These are phyloP conservation scores for Athripsodes cinereus DNA, from an alignment of 2,888 invertebrate species.

Conservation along the genomic window DNA sequence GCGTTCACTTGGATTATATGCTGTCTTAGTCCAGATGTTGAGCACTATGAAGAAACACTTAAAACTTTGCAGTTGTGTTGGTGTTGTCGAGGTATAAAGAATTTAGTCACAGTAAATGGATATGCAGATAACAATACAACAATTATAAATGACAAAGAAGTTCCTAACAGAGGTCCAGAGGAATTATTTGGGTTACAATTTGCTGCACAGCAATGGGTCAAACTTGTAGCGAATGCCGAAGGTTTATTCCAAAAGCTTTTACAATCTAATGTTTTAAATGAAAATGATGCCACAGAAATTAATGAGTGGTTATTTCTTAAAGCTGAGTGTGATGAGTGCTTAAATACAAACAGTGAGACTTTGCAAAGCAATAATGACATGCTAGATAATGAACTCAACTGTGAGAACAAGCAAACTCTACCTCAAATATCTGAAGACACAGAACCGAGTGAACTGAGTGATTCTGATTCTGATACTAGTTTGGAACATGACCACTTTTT, in stretches of 20 bases:
- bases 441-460: constrained; percentile 56
- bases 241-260: constrained; percentile 73
- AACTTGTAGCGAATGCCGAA: constrained; percentile 78
- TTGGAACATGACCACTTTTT: constrained; percentile 54
- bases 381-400: constrained; percentile 33
- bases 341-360: constrained; percentile 45
- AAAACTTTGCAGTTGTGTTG: constrained; percentile 62
- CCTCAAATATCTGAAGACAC: constrained; percentile 49
- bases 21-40: constrained; percentile 64
- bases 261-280: constrained; percentile 61
- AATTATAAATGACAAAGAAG: constrained; percentile 41
- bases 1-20: constrained; percentile 68
- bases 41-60: constrained; percentile 62
- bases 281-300: constrained; percentile 65
- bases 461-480: constrained; percentile 52
- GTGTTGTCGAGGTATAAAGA: constrained; percentile 62
- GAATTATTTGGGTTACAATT: constrained; percentile 66
- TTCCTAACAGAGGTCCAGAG: constrained; percentile 14
- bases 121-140: constrained; percentile 61
- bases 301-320: constrained; percentile 80
- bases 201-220: constrained; percentile 76
- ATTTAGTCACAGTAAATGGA: constrained; percentile 65
- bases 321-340: constrained; percentile 82
- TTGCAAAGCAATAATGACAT: constrained; percentile 36
- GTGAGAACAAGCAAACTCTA: constrained; percentile 43